Base-by-base conservation (phyloP, 2,113 vertebrate genomes). In the Ophiodon elongatus region DNA sequence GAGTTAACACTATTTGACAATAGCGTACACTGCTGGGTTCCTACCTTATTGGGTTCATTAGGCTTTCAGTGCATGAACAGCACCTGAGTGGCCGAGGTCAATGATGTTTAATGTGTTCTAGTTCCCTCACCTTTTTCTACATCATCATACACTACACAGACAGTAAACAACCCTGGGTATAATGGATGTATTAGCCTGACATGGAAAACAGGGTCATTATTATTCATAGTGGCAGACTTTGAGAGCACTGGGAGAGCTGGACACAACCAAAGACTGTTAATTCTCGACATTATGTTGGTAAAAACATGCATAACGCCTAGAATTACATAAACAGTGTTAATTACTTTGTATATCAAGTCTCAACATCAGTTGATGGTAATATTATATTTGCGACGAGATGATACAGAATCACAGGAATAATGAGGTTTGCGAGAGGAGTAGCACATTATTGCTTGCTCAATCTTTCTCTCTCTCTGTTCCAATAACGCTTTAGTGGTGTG, bases 31-130 rank as follows among this genome's bases (percentile, higher is more conserved):
- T 66, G 73, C 84, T 76, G 66, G 37, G 35, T 43, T 79, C 71
- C 60, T n/a, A 17, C 69, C 81, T 85, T 77, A 80, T 78, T 80
- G 57, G 45, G 73, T 59, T 87, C 68, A 88, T 92, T 90, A 79
- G 59, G 62, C 23, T 80, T 81, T 71, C 64, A 77, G 68, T 27
- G 66, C 82, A 87, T 66, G 73, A 78, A 75, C 47, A 47, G 83
- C 39, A 78, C 57, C 60, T 84, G 43, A 84, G 77, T 50, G 83
- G 69, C 80, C 67, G 52, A 56, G 84, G 88, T 86, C 82, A 93
- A 82, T 33, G 67, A 86, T 88, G 75, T 84, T 82, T 90, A 90
- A 88, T 89, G 78, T 80, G 73, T 75, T 75, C 59, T 25, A 67
- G 79, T 37, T 80, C 9, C 29, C 72, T 85, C 60, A 85, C 76